Base-by-base conservation (phyloP, 2,888 invertebrate species). In the Andrena chrysosceles region DNA sequence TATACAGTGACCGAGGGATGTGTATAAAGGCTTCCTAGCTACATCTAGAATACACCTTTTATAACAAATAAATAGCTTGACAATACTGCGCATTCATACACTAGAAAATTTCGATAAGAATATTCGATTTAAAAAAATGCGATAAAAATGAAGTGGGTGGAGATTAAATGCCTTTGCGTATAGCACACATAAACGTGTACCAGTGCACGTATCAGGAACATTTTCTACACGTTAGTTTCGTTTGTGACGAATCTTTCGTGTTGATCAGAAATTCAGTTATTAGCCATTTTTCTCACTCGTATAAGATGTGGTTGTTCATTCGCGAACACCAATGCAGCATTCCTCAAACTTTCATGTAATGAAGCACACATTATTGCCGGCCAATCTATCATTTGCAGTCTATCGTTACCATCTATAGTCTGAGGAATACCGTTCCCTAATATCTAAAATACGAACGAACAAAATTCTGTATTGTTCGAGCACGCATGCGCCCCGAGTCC, bases 61-160 rank as follows among this genome's bases (percentile, higher is more conserved):
- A 35, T 68, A 72, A 35, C 8, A 8, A 49, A 31, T 64, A 48
- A 73, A 35, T 77, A 68, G 49, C 33, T 31, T 68, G 49, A 56
- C 26, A 68, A 13, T 23, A 10, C 33, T 66, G 31, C n/a, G 52
- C 60, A 42, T 75, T 68, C 52, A 66, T 63, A 54, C 35, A 64
- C 23, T 54, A 75, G 26, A 20, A n/a, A 64, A 69, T 69, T 76
- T 59, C 59, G 60, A 66, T 49, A 64, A 68, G 13, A 33, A 63
- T 48, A 71, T 72, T 56, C 26, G 8, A 73, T 52, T 52, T 16
- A 31, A 52, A 73, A 33, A 56, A 23, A 70, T 66, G 31, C 52
- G 42, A 69, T 68, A 49, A 52, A 67, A 71, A 48, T 64, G 33
- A 8, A 52, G 49, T 31, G 48, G 60, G 1, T n/a, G 20, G 2